Evolutionary conservation across 2,888 invertebrate species (phyloP), one percentile per base, ranked within the genome.

Genomic region (Amphipyra tragopoginis): DNA sequence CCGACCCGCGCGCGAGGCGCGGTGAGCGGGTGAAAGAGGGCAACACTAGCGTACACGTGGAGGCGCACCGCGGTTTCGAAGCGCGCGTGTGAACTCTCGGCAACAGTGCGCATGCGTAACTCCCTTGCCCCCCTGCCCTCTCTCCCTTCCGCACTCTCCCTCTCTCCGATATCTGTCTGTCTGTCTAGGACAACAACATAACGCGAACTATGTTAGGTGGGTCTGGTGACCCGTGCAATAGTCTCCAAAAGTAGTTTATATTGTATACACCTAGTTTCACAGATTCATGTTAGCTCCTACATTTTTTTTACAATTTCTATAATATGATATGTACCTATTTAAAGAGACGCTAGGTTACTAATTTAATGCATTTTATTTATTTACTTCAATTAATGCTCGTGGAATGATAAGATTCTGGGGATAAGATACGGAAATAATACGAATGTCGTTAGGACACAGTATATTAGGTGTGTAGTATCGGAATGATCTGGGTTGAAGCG

Each of bases 11-110:
- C 73, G 83, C 77, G 82, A 71, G 68, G 67, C 34, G 84, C 73
- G 81, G 80, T 53, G 75, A 38, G 81, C 77, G 82, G 75, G 82
- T 75, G 53, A 45, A 72, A 38, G 73, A 80, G 84, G 70, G 79
- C 76, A 83, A 73, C 78, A 75, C 65, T 75, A 75, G 77, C 82
- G 77, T 85, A 86, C 93, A 95, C 95, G 94, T 92, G 92, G 95
- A 95, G 96, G 96, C 95, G 86, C 87, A 96, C 95, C 89, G 90
- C 87, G 95, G 95, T 92, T 93, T 94, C 92, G 88, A 63, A 74
- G 71, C 80, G 89, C 90, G 88, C 91, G 93, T 93, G 93, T 93
- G 92, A 92, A 93, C 93, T 93, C 91, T 87, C 84, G 80, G 81
- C 85, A 83, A 73, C 89, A 91, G 86, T 87, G 92, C 94, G 93